Evolutionary conservation across 1,140 invertebrate species (phyloP).

Genomic region (Temnothorax nylanderi): DNA sequence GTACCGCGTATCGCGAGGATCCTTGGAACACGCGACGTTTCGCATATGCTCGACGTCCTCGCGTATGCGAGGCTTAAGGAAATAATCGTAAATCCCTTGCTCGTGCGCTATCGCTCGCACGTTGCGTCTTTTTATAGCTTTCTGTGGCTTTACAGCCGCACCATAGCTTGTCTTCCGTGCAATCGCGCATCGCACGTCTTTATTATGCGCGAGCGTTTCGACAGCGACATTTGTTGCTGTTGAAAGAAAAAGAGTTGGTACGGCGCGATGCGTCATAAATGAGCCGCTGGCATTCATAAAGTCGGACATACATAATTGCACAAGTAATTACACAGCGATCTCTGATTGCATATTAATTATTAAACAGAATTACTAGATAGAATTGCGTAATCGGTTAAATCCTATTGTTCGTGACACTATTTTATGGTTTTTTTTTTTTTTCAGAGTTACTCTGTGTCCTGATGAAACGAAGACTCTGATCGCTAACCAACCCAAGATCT

Average conservation of each 20-base stretch:
- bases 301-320: background rate
- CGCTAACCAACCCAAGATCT: slow-evolving; percentile 80
- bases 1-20: background rate
- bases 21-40: background rate
- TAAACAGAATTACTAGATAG: background rate
- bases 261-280: background rate
- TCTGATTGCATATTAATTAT: background rate
- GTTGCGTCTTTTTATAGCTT: slow-evolving; percentile 1
- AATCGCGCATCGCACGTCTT: background rate
- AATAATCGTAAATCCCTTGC: background rate
- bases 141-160: background rate
- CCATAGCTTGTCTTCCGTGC: background rate
- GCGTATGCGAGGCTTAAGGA: background rate
- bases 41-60: background rate
- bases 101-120: background rate
- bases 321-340: background rate
- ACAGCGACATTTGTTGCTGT: background rate
- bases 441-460: slow-evolving; percentile 83
- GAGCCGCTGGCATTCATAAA: background rate
- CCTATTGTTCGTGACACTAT: slow-evolving; percentile 63
- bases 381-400: background rate
- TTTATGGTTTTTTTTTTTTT: slow-evolving; percentile 56
- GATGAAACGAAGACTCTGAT: slow-evolving; percentile 80
- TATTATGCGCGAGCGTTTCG: background rate
- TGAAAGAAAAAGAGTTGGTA: background rate